Conservation (phyloP, 2,888 invertebrate genomes). For the Sminthurides aquaticus region DNA sequence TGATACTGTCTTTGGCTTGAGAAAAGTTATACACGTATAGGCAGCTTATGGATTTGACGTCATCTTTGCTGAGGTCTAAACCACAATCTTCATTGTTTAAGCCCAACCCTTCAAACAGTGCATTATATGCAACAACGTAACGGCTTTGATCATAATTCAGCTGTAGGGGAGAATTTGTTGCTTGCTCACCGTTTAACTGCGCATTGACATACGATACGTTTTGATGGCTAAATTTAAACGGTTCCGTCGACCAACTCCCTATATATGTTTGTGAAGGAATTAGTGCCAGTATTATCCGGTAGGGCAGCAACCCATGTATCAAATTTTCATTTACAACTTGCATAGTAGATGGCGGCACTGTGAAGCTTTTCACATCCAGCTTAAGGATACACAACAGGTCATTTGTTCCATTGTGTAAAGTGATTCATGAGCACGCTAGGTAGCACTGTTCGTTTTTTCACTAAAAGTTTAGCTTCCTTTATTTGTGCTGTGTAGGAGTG, state of each 20-base stretch:
- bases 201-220: conserved; percentile 6
- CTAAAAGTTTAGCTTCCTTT: conserved; percentile 13
- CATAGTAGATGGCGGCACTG: conserved; percentile 16
- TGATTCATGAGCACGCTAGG: conserved; percentile 18
- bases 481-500: conserved; percentile 14
- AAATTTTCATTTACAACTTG: conserved; percentile 21
- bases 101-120: conserved; percentile 1
- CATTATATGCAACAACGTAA: neutral
- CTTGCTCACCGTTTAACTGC: neutral
- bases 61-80: neutral
- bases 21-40: conserved; percentile 8
- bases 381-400: conserved; percentile 16
- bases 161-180: neutral
- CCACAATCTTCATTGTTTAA: conserved; percentile 7
- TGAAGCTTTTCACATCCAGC: conserved; percentile 17
- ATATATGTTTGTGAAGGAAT: conserved; percentile 9
- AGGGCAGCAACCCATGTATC: conserved; percentile 24
- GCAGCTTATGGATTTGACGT: neutral
- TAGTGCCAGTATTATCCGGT: conserved; percentile 23
- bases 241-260: conserved; percentile 2
- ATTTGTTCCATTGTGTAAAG: conserved; percentile 16
- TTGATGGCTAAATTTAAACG: conserved; percentile 7
- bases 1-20: neutral
- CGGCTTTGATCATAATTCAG: conserved; percentile 1
- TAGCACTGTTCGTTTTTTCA: conserved; percentile 18